Evolutionary conservation across 2,888 invertebrate genomes (phyloP).

Genomic region (Torymus texanus): DNA sequence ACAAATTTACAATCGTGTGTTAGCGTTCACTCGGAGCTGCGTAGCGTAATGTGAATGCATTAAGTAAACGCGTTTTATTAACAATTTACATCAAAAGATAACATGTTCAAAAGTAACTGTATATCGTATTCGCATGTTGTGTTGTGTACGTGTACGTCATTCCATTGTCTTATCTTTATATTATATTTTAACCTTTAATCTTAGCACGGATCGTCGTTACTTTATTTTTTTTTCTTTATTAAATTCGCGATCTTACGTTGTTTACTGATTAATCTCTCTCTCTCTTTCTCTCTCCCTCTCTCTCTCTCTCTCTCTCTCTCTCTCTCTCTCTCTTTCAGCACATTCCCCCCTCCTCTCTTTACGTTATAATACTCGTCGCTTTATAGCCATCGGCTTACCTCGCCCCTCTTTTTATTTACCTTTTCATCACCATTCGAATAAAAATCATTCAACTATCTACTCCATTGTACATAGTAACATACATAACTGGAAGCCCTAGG

Average conservation of each 20-base stretch:
- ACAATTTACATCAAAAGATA: slow-evolving; percentile 72
- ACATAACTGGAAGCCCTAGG: slow-evolving; percentile 75
- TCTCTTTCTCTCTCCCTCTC: slow-evolving; percentile 36
- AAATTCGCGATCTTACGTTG: slow-evolving; percentile 30
- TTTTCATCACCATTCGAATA: slow-evolving; percentile 59
- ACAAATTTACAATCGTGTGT: slow-evolving; percentile 34
- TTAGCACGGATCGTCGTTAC: slow-evolving; percentile 10
- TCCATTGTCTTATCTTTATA: slow-evolving; percentile 27
- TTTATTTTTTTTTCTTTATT: slow-evolving; percentile 11
- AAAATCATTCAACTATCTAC: slow-evolving; percentile 73
- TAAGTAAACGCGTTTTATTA: slow-evolving; percentile 50
- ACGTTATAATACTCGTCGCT: slow-evolving; percentile 13
- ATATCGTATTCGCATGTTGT: slow-evolving; percentile 59
- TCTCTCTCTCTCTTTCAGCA: slow-evolving; percentile 20
- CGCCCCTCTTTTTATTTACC: no score
- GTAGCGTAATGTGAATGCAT: slow-evolving; percentile 34
- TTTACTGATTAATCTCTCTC: slow-evolving; percentile 29
- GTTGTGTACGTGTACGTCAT: slow-evolving; percentile 51
- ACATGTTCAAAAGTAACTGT: slow-evolving; percentile 70
- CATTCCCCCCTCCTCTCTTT: background rate
- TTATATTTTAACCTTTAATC: slow-evolving; percentile 26
- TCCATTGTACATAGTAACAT: slow-evolving; percentile 73
- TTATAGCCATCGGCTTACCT: background rate
- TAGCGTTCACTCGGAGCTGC: slow-evolving; percentile 36
- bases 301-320: slow-evolving; percentile 15